Evolutionary conservation across 2,797 vertebrate genomes (phyloP).

Genomic region (Leuciscus waleckii): DNA sequence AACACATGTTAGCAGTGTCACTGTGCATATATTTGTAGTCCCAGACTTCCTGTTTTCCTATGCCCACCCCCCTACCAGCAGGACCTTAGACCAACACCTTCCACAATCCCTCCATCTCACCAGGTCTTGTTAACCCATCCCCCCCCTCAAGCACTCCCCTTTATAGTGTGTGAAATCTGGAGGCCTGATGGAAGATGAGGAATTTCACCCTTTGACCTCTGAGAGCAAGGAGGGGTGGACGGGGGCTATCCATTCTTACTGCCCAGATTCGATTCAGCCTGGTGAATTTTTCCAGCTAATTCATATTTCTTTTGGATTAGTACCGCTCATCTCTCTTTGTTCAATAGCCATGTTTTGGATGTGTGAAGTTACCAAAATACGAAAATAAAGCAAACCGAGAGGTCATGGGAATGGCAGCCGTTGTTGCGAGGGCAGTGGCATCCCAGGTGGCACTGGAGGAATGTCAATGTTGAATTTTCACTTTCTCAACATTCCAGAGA

Average conservation of each 20-base stretch:
- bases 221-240: constrained; percentile 63
- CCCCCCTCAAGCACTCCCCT: constrained; percentile 54
- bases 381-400: constrained; percentile 28
- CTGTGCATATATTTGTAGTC: constrained; percentile 42
- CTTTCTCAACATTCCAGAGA: constrained; percentile 42
- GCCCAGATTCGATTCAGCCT: constrained; percentile 57
- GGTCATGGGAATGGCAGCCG: constrained; percentile 56
- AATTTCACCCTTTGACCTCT: constrained; percentile 68
- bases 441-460: constrained; percentile 27
- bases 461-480: constrained; percentile 42
- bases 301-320: constrained; percentile 67
- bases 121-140: constrained; percentile 43
- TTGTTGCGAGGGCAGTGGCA: constrained; percentile 7
- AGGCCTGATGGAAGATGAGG: constrained; percentile 63
- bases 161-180: constrained; percentile 70
- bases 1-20: constrained; percentile 32
- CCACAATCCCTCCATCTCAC: constrained; percentile 14
- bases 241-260: constrained; percentile 63
- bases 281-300: constrained; percentile 62
- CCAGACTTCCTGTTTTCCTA: constrained; percentile 49
- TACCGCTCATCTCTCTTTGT: constrained; percentile 27
- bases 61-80: constrained; percentile 29
- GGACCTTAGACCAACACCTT: constrained; percentile 35
- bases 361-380: constrained; percentile 31
- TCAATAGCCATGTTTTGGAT: constrained; percentile 46